Percentiles rank a stretch among this genome's conserved stretches.
These are phyloP conservation scores for Melangyna quadrimaculata DNA, from an alignment of 2,888 invertebrate species.

Conservation along the genomic window DNA sequence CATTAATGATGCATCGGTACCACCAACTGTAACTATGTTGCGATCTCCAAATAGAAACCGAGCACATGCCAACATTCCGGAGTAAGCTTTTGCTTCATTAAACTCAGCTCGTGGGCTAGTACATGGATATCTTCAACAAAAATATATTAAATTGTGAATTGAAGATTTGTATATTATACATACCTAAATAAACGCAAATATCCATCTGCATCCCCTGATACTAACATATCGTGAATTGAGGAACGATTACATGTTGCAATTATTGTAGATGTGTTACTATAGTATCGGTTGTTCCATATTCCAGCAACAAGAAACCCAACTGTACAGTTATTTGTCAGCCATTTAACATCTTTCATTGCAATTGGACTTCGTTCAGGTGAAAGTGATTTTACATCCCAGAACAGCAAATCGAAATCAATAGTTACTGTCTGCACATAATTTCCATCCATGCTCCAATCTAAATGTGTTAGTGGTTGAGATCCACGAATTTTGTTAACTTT, in stretches of 20 bases:
- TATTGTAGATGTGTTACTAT: conserved; percentile 91
- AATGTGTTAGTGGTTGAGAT: conserved; percentile 90
- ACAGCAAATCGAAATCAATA: conserved; percentile 93
- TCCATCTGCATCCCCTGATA: conserved; percentile 94
- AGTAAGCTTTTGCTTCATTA: conserved; percentile 93
- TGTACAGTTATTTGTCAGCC: conserved; percentile 93
- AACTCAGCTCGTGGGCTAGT: conserved; percentile 93
- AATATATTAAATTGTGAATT: not conserved
- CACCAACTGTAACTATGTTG: conserved; percentile 92
- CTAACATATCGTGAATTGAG: conserved; percentile 90
- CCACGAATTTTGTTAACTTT: conserved; percentile 94
- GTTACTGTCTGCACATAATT: conserved; percentile 94
- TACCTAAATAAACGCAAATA: conserved; percentile 91
- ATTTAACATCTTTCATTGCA: conserved; percentile 94
- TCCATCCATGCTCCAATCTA: conserved; percentile 96
- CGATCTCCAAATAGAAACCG: conserved; percentile 93
- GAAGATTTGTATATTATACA: not conserved
- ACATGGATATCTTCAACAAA: conserved; percentile 87
- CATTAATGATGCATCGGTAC: conserved; percentile 93
- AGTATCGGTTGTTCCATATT: conserved; percentile 95
- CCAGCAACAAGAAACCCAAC: conserved; percentile 94
- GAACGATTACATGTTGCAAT: conserved; percentile 91
- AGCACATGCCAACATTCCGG: conserved; percentile 89
- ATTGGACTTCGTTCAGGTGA: conserved; percentile 93
- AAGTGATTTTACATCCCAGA: conserved; percentile 95